Evolutionary conservation across 2,797 vertebrate species (phyloP), one percentile per base, ranked within the genome.

Genomic region (Salmo trutta): DNA sequence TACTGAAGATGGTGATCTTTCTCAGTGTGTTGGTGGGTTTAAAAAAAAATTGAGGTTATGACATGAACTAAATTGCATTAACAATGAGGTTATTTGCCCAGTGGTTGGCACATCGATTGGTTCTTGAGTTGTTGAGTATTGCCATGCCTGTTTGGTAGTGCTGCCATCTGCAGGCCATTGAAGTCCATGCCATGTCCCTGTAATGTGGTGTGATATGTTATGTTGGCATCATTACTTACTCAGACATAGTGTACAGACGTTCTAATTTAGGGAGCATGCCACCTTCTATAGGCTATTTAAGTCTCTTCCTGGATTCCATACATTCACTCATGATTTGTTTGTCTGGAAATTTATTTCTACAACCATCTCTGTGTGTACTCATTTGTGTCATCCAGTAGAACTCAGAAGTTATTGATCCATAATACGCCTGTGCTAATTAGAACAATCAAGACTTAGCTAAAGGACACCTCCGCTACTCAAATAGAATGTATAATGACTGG

Each of bases 101-200:
- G 41, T 41, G 41, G 7, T 41, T 41, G 41, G 8, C 41, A 41
- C 41, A 41, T 41, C 10, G 7, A 41, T 41, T 41, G 36, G 8
- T 41, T 56, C 16, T 56, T 5, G 16, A n/a, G 19, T 19, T 54
- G 16, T 54, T 19, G 16, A 6, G 54, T 7, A 17, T 10, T 41
- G 16, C 19, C 14, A 52, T 31, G 27, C 53, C 64, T 65, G 77
- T 90, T 88, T 87, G 84, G 82, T 80, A 81, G 73, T 87, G 78
- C 88, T 93, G 91, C 89, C 90, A 86, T 84, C 90, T 91, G 82
- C 88, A 86, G 91, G 90, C 87, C 56, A 51, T 21, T 64, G 0
- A 0, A 14, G 47, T 80, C 77, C 86, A 83, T 75, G 70, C 74
- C 82, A 53, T 53, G 16, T 17, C 16, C 52, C 52, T 41, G 7